These are phyloP conservation scores for Cisticola juncidis DNA, from an alignment of 2,113 vertebrate species.

Conservation along the genomic window DNA sequence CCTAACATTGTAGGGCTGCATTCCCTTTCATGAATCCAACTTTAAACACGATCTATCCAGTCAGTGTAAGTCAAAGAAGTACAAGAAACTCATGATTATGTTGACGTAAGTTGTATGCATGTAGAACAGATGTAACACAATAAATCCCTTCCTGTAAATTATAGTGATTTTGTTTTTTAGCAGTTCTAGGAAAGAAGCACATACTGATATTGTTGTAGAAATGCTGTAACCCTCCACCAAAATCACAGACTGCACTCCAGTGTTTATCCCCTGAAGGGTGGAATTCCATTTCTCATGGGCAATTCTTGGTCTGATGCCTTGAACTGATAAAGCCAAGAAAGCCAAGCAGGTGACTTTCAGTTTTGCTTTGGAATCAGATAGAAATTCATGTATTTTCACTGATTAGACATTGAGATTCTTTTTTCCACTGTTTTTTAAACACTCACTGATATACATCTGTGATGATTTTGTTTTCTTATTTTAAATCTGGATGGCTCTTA, in stretches of 20 bases:
- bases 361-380: background rate
- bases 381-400: background rate
- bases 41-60: background rate
- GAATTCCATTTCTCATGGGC: background rate
- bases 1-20: background rate
- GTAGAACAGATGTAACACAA: background rate
- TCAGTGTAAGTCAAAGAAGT: background rate
- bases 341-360: background rate
- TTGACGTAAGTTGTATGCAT: background rate
- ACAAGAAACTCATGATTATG: background rate
- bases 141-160: background rate
- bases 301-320: background rate
- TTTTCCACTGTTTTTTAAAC: background rate
- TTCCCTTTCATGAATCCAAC: background rate
- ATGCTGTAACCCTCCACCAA: background rate
- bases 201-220: background rate
- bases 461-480: background rate
- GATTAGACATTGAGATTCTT: background rate
- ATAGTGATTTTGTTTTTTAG: background rate
- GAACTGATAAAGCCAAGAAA: background rate
- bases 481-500: background rate
- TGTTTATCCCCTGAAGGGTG: background rate
- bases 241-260: background rate
- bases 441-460: background rate
- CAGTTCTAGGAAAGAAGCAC: background rate